Evolutionary conservation across 1,140 invertebrate genomes (phyloP).

Genomic region (Drosophila nebulosa): DNA sequence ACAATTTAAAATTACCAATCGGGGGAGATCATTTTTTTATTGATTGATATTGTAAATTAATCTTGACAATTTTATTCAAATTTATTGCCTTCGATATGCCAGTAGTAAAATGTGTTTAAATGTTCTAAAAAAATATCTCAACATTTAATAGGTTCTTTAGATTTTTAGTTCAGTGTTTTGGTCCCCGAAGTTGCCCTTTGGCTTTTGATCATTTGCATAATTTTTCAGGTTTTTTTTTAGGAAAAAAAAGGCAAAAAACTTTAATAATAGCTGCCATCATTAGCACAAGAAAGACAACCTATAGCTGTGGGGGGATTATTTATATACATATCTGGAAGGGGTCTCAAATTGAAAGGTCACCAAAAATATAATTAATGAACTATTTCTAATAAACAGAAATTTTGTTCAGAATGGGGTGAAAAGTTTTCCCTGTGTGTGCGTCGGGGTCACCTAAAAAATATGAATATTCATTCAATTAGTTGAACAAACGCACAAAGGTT

Average conservation of each 20-base stretch:
- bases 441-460: background rate
- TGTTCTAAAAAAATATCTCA: background rate
- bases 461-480: constrained; percentile 6
- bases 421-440: background rate
- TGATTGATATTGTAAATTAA: too few species aligned
- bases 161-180: background rate
- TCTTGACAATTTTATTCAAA: too few species aligned
- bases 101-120: background rate
- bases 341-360: background rate
- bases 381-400: background rate
- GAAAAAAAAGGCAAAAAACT: background rate
- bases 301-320: background rate
- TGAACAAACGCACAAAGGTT: background rate
- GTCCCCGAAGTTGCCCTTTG: background rate
- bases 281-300: constrained; percentile 12
- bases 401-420: background rate
- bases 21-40: too few species aligned
- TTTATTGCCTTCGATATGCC: too few species aligned
- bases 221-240: background rate
- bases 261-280: constrained; percentile 15
- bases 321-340: background rate
- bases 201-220: constrained; percentile 8
- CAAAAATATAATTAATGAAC: constrained; percentile 1
- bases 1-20: too few species aligned
- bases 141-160: background rate